Evolutionary conservation across 2,113 vertebrate genomes (phyloP).

Genomic region (Speoplatyrhinus poulsoni): DNA sequence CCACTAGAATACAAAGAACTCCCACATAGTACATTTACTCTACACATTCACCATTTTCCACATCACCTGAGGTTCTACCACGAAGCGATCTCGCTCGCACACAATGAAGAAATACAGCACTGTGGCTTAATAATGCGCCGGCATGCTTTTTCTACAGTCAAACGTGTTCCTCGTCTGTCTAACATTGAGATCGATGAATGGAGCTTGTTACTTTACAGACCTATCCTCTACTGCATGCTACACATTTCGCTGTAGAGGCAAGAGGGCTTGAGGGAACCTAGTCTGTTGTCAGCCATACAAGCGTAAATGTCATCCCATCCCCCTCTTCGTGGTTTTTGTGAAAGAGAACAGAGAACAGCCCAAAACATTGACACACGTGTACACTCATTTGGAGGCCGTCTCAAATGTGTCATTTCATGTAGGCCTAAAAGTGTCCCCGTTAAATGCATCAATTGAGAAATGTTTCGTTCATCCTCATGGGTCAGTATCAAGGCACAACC

Average conservation of each 20-base stretch:
- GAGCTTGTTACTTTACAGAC: background rate
- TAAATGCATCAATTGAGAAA: background rate
- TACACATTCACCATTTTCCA: too few relatives aligned
- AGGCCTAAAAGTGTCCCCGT: background rate
- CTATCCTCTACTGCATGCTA: too few relatives aligned
- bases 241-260: background rate
- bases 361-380: slow-evolving; percentile 19
- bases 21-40: too few relatives aligned
- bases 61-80: too few relatives aligned
- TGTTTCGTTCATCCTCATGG: background rate
- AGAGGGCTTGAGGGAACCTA: background rate
- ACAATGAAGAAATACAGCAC: too few relatives aligned
- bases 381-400: slow-evolving; percentile 13
- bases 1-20: too few relatives aligned
- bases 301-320: background rate
- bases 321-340: slow-evolving; percentile 12
- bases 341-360: slow-evolving; percentile 43
- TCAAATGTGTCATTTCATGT: slow-evolving; percentile 1
- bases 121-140: too few relatives aligned
- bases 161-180: too few relatives aligned
- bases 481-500: background rate
- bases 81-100: too few relatives aligned
- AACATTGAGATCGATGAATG: too few relatives aligned
- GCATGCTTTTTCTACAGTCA: too few relatives aligned
- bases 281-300: background rate